Evolutionary conservation across 2,797 vertebrate genomes (phyloP).

Genomic region (Coreius guichenoti): DNA sequence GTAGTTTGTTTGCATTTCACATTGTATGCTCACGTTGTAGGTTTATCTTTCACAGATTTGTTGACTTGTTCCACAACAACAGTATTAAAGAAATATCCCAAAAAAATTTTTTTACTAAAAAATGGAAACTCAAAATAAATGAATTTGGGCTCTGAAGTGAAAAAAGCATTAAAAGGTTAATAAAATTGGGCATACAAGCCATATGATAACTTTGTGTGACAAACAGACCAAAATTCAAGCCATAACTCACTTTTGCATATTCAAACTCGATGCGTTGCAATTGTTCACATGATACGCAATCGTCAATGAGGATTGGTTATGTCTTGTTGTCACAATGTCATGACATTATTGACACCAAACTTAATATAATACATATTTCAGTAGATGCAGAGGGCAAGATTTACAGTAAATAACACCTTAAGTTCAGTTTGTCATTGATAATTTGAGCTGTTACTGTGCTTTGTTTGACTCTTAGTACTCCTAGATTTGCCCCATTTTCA

Average conservation of each 20-base stretch:
- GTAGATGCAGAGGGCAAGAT: not conserved
- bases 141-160: not conserved
- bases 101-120: not conserved
- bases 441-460: not conserved
- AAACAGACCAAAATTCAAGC: not conserved
- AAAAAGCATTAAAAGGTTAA: not conserved
- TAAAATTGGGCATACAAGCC: not conserved
- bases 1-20: not conserved
- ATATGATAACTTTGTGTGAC: not conserved
- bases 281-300: not conserved
- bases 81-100: not conserved
- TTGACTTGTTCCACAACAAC: not conserved
- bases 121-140: not conserved
- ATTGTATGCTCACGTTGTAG: not conserved
- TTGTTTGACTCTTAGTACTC: not conserved
- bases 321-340: not conserved
- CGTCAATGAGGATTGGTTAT: not conserved
- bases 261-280: not conserved
- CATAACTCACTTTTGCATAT: not conserved
- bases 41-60: not conserved
- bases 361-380: not conserved
- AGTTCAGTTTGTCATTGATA: not conserved
- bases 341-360: not conserved
- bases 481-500: not conserved
- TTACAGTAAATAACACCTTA: not conserved